Percentiles rank a stretch among this genome's conserved stretches.
Conservation (phyloP, 2,888 invertebrate genomes). For the Antheraea yamamai region DNA sequence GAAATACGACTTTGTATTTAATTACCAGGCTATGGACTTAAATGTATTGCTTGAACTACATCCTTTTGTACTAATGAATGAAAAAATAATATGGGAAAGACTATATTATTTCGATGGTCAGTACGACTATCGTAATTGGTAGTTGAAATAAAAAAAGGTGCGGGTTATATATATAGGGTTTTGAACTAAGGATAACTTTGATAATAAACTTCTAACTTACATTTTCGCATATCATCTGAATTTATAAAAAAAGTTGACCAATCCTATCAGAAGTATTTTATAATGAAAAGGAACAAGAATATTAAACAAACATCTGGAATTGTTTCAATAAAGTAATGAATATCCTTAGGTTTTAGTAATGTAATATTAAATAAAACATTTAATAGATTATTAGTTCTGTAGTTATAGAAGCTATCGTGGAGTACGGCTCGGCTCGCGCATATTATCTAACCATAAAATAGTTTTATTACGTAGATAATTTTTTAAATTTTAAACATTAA, state of each 20-base stretch:
- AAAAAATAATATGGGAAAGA: background rate
- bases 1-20: background rate
- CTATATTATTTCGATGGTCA: background rate
- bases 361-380: background rate
- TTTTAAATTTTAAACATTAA: background rate
- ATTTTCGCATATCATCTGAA: too few species aligned
- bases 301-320: too few species aligned
- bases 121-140: too few species aligned
- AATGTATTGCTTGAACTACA: background rate
- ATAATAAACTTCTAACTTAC: too few species aligned
- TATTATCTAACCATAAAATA: background rate
- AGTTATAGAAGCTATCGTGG: slow-evolving; percentile 2
- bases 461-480: slow-evolving; percentile 1
- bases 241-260: too few species aligned
- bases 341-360: background rate
- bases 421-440: background rate
- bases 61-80: background rate
- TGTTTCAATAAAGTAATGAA: too few species aligned
- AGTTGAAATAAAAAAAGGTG: too few species aligned
- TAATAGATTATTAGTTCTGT: background rate
- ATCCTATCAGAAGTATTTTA: too few species aligned
- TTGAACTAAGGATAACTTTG: too few species aligned
- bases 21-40: background rate
- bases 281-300: too few species aligned
- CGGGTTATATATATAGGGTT: too few species aligned